phyloP scores from a whole-genome alignment of 2,888 invertebrate species.

The Ashinkailepas kermadecensis region DNA sequence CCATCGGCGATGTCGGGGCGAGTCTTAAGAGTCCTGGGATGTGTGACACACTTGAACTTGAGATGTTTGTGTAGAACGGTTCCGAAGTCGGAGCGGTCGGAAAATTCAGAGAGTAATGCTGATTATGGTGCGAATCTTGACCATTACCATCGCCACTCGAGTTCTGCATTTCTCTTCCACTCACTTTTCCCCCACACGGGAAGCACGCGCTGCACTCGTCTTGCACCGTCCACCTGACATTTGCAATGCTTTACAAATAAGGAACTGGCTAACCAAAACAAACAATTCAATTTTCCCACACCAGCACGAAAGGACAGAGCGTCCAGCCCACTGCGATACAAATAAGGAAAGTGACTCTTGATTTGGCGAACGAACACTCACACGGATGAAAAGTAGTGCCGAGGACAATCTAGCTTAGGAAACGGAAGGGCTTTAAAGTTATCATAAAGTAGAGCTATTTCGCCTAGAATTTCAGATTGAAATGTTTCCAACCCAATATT shows the following conservation, averaged over 20 bases:
- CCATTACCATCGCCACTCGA: constrained; percentile 22
- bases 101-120: constrained; percentile 19
- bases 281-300: constrained; percentile 6
- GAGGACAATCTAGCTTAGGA: too few species aligned
- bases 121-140: constrained; percentile 1
- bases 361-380: constrained; percentile 10
- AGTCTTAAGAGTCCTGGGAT: constrained; percentile 13
- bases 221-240: constrained; percentile 6
- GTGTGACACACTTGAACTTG: background rate
- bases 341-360: constrained; percentile 22
- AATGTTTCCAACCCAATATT: too few species aligned
- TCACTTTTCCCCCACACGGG: background rate
- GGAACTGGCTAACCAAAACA: constrained; percentile 15
- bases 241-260: constrained; percentile 21
- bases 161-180: constrained; percentile 15
- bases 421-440: too few species aligned
- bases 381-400: background rate
- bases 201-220: background rate
- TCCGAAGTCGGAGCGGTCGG: background rate
- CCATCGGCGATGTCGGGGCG: background rate
- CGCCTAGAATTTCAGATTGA: too few species aligned
- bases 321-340: background rate
- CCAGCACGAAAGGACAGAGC: background rate
- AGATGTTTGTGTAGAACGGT: background rate
- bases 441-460: too few species aligned